Conservation (phyloP, 1,140 invertebrate genomes). For the Muscidifurax raptorellus region DNA sequence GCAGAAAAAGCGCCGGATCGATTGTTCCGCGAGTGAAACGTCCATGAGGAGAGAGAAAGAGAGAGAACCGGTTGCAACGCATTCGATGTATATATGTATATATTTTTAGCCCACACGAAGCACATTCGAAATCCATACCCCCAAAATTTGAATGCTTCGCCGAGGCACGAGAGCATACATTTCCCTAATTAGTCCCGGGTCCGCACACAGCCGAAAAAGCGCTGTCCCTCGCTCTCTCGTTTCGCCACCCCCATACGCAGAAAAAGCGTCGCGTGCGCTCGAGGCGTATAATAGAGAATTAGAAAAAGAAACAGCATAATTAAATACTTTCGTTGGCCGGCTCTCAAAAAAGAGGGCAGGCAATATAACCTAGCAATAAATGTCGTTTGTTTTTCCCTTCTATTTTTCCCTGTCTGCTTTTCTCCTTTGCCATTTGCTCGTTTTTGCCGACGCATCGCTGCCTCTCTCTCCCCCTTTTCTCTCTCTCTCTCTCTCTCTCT, state of each 20-base stretch:
- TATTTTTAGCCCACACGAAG: not conserved
- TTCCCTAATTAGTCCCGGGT: too few relatives aligned
- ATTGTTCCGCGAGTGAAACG: constrained; percentile 13
- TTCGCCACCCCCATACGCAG: not conserved
- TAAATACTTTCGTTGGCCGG: constrained; percentile 33
- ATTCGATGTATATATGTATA: not conserved
- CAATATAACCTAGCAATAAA: constrained; percentile 46
- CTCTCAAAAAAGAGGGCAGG: constrained; percentile 10
- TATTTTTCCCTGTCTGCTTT: constrained; percentile 44
- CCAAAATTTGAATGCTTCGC: not conserved
- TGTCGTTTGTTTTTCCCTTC: constrained; percentile 37
- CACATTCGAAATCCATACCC: not conserved
- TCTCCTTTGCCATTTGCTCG: constrained; percentile 32
- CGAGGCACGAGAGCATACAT: not conserved
- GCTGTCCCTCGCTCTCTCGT: not conserved
- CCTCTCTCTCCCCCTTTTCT: not conserved
- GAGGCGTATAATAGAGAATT: not conserved
- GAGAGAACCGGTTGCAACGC: not conserved
- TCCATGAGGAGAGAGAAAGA: not conserved
- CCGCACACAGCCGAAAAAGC: too few relatives aligned
- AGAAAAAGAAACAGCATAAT: constrained; percentile 26
- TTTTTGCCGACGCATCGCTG: constrained; percentile 31
- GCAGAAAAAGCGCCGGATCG: not conserved
- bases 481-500: not conserved
- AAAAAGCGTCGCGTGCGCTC: too few relatives aligned